phyloP scores from a whole-genome alignment of 2,113 vertebrate genomes.

The Bubo bubo region DNA sequence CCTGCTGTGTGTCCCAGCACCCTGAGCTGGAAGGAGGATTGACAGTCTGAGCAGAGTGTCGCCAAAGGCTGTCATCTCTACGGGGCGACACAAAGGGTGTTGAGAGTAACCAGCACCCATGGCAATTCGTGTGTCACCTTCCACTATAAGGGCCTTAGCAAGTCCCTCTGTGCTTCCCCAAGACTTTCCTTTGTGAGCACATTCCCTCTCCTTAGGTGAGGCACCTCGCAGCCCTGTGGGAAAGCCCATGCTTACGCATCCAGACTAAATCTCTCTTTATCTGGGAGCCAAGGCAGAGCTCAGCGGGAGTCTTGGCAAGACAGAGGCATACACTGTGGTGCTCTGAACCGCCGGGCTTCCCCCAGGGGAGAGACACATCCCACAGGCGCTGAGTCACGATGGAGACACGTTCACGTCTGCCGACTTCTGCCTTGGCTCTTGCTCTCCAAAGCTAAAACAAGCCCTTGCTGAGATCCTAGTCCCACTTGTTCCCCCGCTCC shows the following conservation, averaged over 20 bases:
- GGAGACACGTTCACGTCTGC: background rate
- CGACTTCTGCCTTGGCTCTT: background rate
- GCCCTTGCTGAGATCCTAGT: background rate
- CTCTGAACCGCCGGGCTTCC: background rate
- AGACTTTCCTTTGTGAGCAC: background rate
- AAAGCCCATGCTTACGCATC: background rate
- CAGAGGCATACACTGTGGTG: accelerated
- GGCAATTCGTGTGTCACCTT: background rate
- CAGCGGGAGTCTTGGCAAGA: background rate
- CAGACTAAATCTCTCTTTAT: background rate
- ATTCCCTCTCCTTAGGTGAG: background rate
- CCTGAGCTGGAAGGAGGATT: background rate
- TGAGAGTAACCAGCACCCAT: background rate
- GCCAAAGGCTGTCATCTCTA: background rate
- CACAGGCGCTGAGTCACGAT: background rate
- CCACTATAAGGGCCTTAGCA: background rate
- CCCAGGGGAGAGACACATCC: background rate
- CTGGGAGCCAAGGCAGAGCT: background rate
- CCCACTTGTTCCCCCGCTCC: accelerated
- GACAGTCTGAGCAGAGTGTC: background rate
- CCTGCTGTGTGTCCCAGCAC: background rate
- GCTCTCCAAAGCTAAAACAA: background rate
- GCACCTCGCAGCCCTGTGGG: background rate
- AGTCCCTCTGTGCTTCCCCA: background rate
- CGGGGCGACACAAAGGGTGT: background rate